A percentile compares a stretch with the other conserved stretches of the same genome.
phyloP scores from a whole-genome alignment of 53 echinoderm and acorn worm species.

The Hippasteria phrygiana region DNA sequence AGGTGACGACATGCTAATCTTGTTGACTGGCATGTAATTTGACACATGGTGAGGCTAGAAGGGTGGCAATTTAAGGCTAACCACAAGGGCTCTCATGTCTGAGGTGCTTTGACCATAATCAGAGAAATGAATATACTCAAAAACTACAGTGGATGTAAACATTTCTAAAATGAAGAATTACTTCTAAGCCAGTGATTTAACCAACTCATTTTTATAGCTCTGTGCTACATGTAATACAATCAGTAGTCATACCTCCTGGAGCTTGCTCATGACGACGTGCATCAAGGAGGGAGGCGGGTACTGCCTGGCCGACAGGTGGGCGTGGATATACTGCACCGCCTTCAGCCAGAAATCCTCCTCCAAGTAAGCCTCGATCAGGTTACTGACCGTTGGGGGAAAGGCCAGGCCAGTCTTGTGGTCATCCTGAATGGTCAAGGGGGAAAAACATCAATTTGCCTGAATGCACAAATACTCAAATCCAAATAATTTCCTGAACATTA shows the following conservation, averaged over 20 bases:
- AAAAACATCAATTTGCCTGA: neutral
- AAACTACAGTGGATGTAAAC: too few species aligned
- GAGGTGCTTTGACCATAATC: too few species aligned
- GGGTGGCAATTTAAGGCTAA: too few species aligned
- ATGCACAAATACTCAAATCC: neutral
- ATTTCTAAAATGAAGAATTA: too few species aligned
- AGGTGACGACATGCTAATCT: too few species aligned
- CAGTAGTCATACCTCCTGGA: constrained; percentile 69
- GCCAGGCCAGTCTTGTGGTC: constrained; percentile 24
- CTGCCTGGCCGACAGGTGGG: constrained; percentile 61
- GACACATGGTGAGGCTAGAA: too few species aligned
- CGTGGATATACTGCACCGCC: constrained; percentile 68
- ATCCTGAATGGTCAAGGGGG: neutral
- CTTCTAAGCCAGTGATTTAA: too few species aligned
- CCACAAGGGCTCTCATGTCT: too few species aligned
- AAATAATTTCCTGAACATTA: too few species aligned
- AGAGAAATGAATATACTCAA: too few species aligned
- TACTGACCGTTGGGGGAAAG: constrained; percentile 56
- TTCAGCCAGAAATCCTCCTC: constrained; percentile 84
- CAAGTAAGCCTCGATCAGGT: constrained; percentile 73
- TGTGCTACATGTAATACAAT: neutral
- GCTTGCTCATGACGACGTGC: constrained; percentile 77
- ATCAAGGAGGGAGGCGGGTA: constrained; percentile 83
- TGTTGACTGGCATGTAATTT: too few species aligned
- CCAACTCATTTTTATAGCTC: too few species aligned